phyloP scores from a whole-genome alignment of 2,797 vertebrate species.

The Lycodopsis pacificus region DNA sequence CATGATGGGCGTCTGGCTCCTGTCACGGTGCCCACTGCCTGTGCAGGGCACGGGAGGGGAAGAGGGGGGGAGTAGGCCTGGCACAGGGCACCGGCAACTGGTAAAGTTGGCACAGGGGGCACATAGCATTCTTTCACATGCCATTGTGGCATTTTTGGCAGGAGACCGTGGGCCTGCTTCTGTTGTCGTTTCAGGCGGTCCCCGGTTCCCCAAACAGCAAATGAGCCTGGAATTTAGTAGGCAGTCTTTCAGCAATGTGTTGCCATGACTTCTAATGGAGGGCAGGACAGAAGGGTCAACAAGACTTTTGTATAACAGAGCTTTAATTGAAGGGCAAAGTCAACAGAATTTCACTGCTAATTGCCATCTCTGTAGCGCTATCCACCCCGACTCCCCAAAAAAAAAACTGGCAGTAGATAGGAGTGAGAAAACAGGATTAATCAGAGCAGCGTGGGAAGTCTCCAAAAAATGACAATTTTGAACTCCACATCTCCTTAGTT shows the following conservation, averaged over 20 bases:
- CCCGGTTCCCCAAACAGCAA: conserved; percentile 81
- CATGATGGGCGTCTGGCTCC: conserved; percentile 82
- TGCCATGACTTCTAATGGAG: conserved; percentile 76
- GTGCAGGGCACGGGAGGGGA: conserved; percentile 54
- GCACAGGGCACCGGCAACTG: conserved; percentile 78
- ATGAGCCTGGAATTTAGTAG: conserved; percentile 75
- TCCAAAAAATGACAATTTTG: neutral
- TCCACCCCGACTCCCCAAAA: conserved; percentile 20
- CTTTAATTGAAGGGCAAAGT: conserved; percentile 77
- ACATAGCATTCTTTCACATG: conserved; percentile 84
- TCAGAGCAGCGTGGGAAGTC: conserved; percentile 35
- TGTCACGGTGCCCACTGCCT: conserved; percentile 80
- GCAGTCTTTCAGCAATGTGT: conserved; percentile 68
- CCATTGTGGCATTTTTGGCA: conserved; percentile 82
- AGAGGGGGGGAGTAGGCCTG: conserved; percentile 56
- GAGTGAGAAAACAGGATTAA: conserved; percentile 46
- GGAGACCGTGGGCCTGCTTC: conserved; percentile 57
- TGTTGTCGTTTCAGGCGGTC: conserved; percentile 73
- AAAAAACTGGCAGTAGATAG: conserved; percentile 48
- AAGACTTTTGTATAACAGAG: conserved; percentile 74
- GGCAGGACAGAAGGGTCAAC: conserved; percentile 74
- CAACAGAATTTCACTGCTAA: conserved; percentile 72
- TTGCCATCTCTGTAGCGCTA: conserved; percentile 54
- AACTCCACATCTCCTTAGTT: too few relatives aligned
- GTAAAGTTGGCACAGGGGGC: conserved; percentile 80